phyloP scores from a whole-genome alignment of 1,140 invertebrate genomes.

The Aphelenchoides fujianensis region DNA sequence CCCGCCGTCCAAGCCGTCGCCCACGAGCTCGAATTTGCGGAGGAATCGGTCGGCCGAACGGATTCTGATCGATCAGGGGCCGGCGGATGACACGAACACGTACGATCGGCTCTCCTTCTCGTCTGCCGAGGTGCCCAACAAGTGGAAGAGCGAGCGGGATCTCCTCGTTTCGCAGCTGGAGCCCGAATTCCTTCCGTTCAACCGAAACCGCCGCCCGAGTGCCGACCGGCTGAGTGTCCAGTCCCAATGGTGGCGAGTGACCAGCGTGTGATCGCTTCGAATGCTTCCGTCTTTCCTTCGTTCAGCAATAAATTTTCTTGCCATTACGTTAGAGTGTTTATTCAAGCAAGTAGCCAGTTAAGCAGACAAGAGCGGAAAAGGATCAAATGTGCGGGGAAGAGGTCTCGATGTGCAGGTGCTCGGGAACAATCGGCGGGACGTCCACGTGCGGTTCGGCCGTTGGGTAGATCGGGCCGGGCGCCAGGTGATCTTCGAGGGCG shows the following conservation, averaged over 20 bases:
- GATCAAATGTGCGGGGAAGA: no score
- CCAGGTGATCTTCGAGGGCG: no score
- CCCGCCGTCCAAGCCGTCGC: neutral
- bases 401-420: no score
- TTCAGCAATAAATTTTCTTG: no score
- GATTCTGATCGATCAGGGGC: neutral
- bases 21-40: neutral
- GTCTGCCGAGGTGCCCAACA: neutral
- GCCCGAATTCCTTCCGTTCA: neutral
- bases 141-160: neutral
- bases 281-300: no score
- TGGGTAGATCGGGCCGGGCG: no score
- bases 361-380: no score
- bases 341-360: no score
- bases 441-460: no score
- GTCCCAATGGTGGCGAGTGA: neutral
- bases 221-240: neutral
- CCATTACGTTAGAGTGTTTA: no score
- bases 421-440: no score
- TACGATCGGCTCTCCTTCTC: neutral
- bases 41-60: neutral
- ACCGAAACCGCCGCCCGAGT: neutral
- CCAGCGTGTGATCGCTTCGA: conserved; percentile 12
- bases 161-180: neutral
- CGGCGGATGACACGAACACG: neutral